These are phyloP conservation scores for Lophura nycthemera DNA, from an alignment of 2,113 vertebrate species.

Conservation along the genomic window DNA sequence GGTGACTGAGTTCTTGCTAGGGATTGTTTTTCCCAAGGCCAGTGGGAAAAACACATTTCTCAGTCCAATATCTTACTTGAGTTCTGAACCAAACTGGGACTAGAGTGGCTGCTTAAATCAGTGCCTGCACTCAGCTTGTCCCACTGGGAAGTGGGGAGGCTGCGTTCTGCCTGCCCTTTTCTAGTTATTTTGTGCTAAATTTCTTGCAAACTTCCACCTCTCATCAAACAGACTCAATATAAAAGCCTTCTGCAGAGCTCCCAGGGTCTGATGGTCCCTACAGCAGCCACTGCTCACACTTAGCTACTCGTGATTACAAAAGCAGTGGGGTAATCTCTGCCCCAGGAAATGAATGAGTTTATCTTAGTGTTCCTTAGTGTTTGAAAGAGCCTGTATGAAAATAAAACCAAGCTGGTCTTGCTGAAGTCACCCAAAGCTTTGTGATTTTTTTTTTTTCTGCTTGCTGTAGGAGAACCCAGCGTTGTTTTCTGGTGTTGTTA, in stretches of 20 bases:
- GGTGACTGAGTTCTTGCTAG: background rate
- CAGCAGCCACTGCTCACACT: background rate
- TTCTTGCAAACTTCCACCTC: background rate
- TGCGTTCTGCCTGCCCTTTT: background rate
- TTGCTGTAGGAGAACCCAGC: background rate
- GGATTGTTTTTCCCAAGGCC: background rate
- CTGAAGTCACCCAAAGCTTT: constrained; percentile 46
- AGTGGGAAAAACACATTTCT: rapidly evolving
- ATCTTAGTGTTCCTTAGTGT: background rate
- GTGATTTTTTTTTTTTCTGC: background rate
- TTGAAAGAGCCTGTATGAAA: background rate
- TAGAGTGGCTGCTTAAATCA: rapidly evolving
- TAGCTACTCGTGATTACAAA: rapidly evolving
- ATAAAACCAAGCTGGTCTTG: background rate
- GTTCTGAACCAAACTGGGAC: background rate
- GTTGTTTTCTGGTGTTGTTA: too few relatives aligned
- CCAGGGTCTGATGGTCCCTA: background rate
- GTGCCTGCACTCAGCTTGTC: background rate
- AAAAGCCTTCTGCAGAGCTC: background rate
- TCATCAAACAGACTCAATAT: background rate
- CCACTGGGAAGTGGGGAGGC: background rate
- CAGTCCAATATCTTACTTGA: rapidly evolving
- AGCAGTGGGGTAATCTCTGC: too few relatives aligned
- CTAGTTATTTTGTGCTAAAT: background rate
- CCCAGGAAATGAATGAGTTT: background rate